Percentiles rank a stretch among this genome's conserved stretches.
Conservation (phyloP, 1,140 invertebrate species). For the Phortica variegata region DNA sequence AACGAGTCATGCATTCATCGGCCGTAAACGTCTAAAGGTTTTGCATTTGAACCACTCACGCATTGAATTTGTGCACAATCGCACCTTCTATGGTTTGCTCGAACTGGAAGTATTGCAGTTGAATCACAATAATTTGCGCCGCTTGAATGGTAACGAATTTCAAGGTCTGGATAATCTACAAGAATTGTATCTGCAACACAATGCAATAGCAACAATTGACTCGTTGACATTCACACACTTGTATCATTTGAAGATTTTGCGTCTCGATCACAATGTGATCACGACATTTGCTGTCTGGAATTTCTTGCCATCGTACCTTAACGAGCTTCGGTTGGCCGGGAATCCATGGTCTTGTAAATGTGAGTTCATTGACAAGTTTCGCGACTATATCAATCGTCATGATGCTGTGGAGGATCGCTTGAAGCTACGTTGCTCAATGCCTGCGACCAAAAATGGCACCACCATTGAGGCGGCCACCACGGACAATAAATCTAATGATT, state of each 20-base stretch:
- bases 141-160: slow-evolving; percentile 82
- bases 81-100: slow-evolving; percentile 85
- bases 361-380: slow-evolving; percentile 75
- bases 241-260: slow-evolving; percentile 68
- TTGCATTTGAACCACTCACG: slow-evolving; percentile 83
- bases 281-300: slow-evolving; percentile 73
- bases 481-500: slow-evolving; percentile 60
- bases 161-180: slow-evolving; percentile 71
- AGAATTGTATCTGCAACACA: slow-evolving; percentile 84
- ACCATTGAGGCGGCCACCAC: too few relatives aligned
- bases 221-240: slow-evolving; percentile 78
- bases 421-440: slow-evolving; percentile 56
- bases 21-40: slow-evolving; percentile 79
- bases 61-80: slow-evolving; percentile 83
- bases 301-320: slow-evolving; percentile 67
- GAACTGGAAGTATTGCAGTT: slow-evolving; percentile 80
- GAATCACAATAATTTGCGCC: slow-evolving; percentile 74
- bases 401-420: slow-evolving; percentile 66
- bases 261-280: slow-evolving; percentile 77
- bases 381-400: slow-evolving; percentile 73
- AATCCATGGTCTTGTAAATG: slow-evolving; percentile 91
- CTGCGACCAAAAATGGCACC: slow-evolving; percentile 59
- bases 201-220: slow-evolving; percentile 71
- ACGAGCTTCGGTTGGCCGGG: slow-evolving; percentile 68
- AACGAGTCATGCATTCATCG: slow-evolving; percentile 86